These are phyloP conservation scores for Sturmia bella DNA, from an alignment of 2,888 invertebrate genomes.

Conservation along the genomic window DNA sequence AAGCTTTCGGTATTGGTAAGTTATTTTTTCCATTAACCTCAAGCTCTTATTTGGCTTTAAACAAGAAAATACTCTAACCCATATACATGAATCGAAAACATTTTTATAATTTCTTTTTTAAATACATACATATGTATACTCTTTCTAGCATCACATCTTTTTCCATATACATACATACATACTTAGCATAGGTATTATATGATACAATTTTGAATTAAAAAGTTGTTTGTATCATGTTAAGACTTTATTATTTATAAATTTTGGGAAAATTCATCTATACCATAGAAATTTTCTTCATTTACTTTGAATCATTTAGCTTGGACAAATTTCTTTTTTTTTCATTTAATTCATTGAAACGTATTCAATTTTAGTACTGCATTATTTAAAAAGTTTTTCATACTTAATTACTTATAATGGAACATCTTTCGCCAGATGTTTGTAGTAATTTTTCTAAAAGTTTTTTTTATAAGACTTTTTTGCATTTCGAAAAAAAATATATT, in stretches of 20 bases:
- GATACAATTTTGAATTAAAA: background rate
- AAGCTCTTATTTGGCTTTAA: conserved; percentile 25
- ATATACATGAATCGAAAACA: conserved; percentile 39
- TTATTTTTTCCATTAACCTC: conserved; percentile 36
- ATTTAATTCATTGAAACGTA: conserved; percentile 24
- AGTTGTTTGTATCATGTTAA: background rate
- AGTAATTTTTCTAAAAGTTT: conserved; percentile 17
- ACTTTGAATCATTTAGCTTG: conserved; percentile 15
- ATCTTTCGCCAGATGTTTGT: conserved; percentile 50
- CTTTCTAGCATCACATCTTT: conserved; percentile 10
- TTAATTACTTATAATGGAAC: conserved; percentile 19
- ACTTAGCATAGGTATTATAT: background rate
- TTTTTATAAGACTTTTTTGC: conserved; percentile 2
- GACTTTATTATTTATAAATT: background rate
- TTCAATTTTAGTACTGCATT: conserved; percentile 34
- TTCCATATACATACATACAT: too few relatives aligned
- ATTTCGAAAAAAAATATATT: too few relatives aligned
- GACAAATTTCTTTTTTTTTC: background rate
- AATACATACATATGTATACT: background rate
- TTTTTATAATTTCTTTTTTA: conserved; percentile 38
- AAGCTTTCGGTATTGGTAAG: conserved; percentile 92
- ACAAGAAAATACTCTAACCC: conserved; percentile 45
- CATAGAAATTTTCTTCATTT: conserved; percentile 30
- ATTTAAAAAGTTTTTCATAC: conserved; percentile 12
- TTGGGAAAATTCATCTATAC: conserved; percentile 30